Conservation (phyloP, 2,113 vertebrate genomes). For the Sebastes fasciatus region DNA sequence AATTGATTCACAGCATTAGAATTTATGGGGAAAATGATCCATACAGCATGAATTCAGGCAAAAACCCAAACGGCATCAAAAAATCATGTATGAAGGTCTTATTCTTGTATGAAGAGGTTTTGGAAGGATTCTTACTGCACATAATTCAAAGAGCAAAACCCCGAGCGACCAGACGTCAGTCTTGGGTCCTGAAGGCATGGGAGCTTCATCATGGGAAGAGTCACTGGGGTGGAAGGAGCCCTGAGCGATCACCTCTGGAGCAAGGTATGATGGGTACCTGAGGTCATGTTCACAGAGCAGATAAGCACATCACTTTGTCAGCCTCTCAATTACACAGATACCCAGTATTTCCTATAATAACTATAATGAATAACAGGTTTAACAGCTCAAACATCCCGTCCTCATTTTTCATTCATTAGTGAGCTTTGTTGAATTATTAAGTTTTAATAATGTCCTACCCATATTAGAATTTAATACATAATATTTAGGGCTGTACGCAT, state of each 20-base stretch:
- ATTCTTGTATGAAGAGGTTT: neutral
- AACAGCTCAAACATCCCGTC: neutral
- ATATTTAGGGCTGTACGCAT: too few relatives aligned
- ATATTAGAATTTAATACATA: neutral
- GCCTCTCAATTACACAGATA: neutral
- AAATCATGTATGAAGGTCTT: neutral
- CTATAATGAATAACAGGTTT: neutral
- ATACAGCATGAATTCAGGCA: neutral
- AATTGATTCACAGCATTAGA: slow-evolving; percentile 23
- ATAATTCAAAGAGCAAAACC: slow-evolving; percentile 95
- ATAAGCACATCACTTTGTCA: slow-evolving; percentile 27
- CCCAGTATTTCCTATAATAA: neutral
- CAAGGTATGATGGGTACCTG: slow-evolving; percentile 96
- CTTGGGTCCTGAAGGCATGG: slow-evolving; percentile 92
- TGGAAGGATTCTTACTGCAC: slow-evolving; percentile 87
- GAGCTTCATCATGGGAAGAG: slow-evolving; percentile 85
- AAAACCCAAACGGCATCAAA: neutral
- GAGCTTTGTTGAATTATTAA: neutral
- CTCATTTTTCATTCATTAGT: neutral
- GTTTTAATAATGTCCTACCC: neutral
- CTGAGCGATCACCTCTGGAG: slow-evolving; percentile 96
- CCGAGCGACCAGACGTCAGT: slow-evolving; percentile 97
- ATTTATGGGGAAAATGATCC: neutral
- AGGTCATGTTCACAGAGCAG: slow-evolving; percentile 35
- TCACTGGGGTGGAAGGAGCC: slow-evolving; percentile 89